Percentiles rank a stretch among this genome's conserved stretches.
Evolutionary conservation across 2,888 invertebrate genomes (phyloP).

Genomic region (Anthophora plumipes): DNA sequence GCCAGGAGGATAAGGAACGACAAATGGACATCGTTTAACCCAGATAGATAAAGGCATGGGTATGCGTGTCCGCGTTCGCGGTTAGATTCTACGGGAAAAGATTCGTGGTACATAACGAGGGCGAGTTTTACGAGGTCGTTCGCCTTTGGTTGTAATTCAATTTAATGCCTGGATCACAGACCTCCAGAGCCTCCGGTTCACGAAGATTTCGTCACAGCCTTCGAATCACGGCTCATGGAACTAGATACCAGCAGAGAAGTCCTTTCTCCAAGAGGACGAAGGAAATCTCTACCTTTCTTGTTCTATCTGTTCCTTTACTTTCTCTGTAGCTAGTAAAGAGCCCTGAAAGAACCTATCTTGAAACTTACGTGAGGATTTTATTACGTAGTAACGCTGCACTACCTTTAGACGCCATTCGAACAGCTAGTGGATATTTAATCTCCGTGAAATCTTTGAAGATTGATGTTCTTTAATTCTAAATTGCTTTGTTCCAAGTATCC

Average conservation of each 20-base stretch:
- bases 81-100: conserved; percentile 19
- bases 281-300: conserved; percentile 8
- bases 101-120: conserved; percentile 64
- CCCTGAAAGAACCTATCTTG: not conserved
- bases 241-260: conserved; percentile 2
- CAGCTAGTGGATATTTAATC: too few species aligned
- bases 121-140: conserved; percentile 66
- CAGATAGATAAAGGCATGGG: conserved; percentile 22
- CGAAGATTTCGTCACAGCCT: conserved; percentile 43
- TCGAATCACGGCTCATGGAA: conserved; percentile 48
- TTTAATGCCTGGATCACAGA: conserved; percentile 65
- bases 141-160: conserved; percentile 68
- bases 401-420: too few species aligned
- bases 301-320: not conserved
- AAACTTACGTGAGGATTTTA: conserved; percentile 17
- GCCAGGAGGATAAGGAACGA: conserved; percentile 26
- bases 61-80: conserved; percentile 33
- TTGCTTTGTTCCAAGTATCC: not conserved
- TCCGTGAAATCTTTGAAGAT: too few species aligned
- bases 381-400: conserved; percentile 10
- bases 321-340: not conserved
- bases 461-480: too few species aligned
- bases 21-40: conserved; percentile 55
- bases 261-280: not conserved
- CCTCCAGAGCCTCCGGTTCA: conserved; percentile 26